Evolutionary conservation across 2,888 invertebrate genomes (phyloP).

Genomic region (Noctua janthina): DNA sequence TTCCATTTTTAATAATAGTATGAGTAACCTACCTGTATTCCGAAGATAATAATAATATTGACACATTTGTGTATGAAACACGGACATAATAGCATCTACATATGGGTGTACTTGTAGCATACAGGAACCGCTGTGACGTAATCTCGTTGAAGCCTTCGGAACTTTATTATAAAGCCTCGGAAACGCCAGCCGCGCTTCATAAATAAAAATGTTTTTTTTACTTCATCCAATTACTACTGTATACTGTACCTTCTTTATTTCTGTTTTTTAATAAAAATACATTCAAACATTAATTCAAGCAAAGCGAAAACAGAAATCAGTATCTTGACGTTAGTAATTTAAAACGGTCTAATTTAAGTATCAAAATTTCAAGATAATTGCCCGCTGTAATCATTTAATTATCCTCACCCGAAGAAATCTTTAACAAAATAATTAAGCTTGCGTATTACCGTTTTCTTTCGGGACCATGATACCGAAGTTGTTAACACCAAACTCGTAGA

Average conservation of each 20-base stretch:
- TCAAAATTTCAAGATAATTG: constrained; percentile 22
- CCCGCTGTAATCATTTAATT: constrained; percentile 44
- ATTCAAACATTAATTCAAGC: background rate
- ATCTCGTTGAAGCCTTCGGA: constrained; percentile 19
- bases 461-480: constrained; percentile 37
- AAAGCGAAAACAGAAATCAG: background rate
- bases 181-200: background rate
- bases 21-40: background rate
- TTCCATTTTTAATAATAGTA: background rate
- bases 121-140: constrained; percentile 13
- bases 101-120: background rate
- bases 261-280: constrained; percentile 2
- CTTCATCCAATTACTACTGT: background rate
- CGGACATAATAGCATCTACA: background rate
- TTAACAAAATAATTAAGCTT: constrained; percentile 56
- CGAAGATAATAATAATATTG: background rate
- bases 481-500: constrained; percentile 49
- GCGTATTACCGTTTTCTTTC: constrained; percentile 54
- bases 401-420: constrained; percentile 52
- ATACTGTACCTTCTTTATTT: background rate
- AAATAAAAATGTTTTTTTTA: background rate
- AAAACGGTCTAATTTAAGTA: constrained; percentile 6
- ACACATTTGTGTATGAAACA: background rate
- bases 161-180: constrained; percentile 16
- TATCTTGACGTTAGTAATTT: constrained; percentile 12